phyloP scores from a whole-genome alignment of 2,888 invertebrate genomes.

The Melinaea marsaeus region DNA sequence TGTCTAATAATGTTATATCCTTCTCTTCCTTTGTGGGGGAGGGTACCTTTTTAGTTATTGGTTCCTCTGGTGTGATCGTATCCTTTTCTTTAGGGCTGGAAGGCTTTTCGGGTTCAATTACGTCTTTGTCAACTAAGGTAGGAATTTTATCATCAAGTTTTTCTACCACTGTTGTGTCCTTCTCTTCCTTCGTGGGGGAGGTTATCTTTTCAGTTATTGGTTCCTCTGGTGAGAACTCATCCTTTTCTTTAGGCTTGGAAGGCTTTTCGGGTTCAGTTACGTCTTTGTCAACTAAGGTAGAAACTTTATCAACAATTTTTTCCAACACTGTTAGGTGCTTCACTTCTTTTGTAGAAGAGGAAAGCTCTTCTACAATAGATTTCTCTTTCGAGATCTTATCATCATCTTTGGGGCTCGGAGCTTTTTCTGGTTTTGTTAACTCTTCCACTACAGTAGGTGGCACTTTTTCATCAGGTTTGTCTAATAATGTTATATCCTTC shows the following conservation, averaged over 20 bases:
- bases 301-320: no score
- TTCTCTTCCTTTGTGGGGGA: conserved; percentile 8
- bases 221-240: not conserved
- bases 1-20: no score
- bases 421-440: conserved; percentile 4
- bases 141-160: conserved; percentile 10
- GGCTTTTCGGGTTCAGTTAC: not conserved
- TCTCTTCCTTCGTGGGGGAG: not conserved
- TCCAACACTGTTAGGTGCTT: no score
- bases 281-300: conserved; percentile 18
- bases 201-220: conserved; percentile 13
- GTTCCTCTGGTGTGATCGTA: no score
- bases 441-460: conserved; percentile 8
- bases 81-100: not conserved
- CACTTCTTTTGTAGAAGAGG: no score
- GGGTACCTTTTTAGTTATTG: conserved; percentile 17
- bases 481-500: not conserved
- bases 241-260: no score
- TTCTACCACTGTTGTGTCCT: not conserved
- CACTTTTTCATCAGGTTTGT: conserved; percentile 11
- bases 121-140: conserved; percentile 11
- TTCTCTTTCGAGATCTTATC: conserved; percentile 14
- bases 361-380: conserved; percentile 16
- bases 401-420: conserved; percentile 12
- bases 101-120: not conserved